phyloP scores from a whole-genome alignment of 2,113 vertebrate genomes.

The Tachuris rubrigastra region DNA sequence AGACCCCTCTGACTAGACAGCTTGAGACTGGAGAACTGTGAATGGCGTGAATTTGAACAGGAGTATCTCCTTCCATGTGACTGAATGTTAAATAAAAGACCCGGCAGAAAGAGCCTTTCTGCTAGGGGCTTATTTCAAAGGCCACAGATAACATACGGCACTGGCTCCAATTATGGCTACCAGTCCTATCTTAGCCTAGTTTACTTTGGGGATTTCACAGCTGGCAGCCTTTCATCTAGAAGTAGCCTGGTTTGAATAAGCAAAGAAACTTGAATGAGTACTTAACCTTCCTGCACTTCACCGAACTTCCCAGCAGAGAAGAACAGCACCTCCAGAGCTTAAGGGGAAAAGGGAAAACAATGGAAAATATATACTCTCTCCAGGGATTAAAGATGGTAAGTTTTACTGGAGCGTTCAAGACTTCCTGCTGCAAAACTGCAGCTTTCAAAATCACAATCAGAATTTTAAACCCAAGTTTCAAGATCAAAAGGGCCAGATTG shows the following conservation, averaged over 20 bases:
- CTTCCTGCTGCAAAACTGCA: neutral
- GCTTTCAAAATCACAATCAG: constrained; percentile 53
- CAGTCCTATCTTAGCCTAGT: constrained; percentile 40
- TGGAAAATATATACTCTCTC: constrained; percentile 22
- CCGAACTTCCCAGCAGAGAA: constrained; percentile 52
- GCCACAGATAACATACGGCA: constrained; percentile 13
- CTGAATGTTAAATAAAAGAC: constrained; percentile 24
- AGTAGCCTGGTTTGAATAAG: constrained; percentile 65
- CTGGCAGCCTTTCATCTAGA: constrained; percentile 54
- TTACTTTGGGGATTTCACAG: constrained; percentile 64
- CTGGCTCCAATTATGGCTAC: constrained; percentile 59
- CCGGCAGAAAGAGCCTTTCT: constrained; percentile 8
- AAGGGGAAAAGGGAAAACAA: constrained; percentile 52
- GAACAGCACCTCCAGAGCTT: constrained; percentile 51
- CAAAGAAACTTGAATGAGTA: constrained; percentile 57
- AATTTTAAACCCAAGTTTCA: constrained; percentile 48
- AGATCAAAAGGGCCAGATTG: constrained; percentile 47
- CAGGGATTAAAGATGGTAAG: neutral
- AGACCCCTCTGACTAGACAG: neutral
- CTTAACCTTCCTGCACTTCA: constrained; percentile 60
- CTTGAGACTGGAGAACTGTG: neutral
- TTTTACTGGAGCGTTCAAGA: constrained; percentile 32
- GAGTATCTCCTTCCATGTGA: neutral
- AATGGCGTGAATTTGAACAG: neutral
- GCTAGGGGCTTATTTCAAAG: constrained; percentile 51